Conservation (phyloP, 2,797 vertebrate species). For the Tangara arthus region DNA sequence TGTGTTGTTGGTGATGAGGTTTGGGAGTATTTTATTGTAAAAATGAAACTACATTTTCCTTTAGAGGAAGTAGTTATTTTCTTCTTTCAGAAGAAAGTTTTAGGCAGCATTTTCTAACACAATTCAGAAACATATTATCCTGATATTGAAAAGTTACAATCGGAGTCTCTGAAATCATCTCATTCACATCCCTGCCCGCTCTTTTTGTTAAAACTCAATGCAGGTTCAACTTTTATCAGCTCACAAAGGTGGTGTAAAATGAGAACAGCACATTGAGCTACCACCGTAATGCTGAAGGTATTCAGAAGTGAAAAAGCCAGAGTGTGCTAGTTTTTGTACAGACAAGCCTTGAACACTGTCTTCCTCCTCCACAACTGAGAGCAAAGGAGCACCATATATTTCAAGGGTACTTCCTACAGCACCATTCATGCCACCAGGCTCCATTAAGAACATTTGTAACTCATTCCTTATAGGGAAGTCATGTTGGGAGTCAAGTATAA, state of each 20-base stretch:
- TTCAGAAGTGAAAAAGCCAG: neutral
- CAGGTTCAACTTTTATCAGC: neutral
- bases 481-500: neutral
- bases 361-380: neutral
- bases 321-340: neutral
- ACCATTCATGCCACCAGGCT: neutral
- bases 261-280: neutral
- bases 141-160: neutral
- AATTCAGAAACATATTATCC: neutral
- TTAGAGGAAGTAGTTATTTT: neutral
- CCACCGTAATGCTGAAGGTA: neutral
- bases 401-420: neutral
- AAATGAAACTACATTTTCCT: neutral
- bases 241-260: neutral
- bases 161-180: neutral
- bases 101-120: neutral
- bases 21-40: neutral
- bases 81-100: neutral
- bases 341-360: fast-evolving
- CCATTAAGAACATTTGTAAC: neutral
- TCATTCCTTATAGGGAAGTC: neutral
- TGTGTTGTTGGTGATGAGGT: neutral
- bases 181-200: neutral
- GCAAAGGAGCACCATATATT: neutral
- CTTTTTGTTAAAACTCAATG: neutral